phyloP scores from a whole-genome alignment of 2,113 vertebrate species.

The Poeciliopsis prolifica region DNA sequence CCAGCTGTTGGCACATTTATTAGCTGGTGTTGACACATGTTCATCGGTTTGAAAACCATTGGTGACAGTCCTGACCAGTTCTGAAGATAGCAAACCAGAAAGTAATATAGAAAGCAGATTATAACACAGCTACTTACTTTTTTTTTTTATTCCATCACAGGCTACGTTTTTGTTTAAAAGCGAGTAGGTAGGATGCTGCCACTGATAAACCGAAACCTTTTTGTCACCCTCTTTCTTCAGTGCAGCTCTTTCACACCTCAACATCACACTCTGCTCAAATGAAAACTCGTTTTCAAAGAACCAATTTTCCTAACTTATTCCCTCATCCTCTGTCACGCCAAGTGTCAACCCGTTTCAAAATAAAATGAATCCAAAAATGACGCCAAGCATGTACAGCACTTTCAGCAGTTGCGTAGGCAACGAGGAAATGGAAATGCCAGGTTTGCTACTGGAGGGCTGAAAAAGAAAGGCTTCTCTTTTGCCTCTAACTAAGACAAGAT shows the following conservation, averaged over 20 bases:
- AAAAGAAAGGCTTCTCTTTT: conserved; percentile 80
- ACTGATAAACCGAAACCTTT: conserved; percentile 1
- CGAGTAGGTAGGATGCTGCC: background rate
- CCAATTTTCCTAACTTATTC: conserved; percentile 49
- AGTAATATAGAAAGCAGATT: background rate
- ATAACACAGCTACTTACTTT: background rate
- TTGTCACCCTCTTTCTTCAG: conserved; percentile 10
- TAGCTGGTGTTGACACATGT: background rate
- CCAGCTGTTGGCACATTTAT: background rate
- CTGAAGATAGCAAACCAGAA: background rate
- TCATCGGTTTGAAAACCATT: background rate
- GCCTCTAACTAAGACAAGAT: conserved; percentile 35
- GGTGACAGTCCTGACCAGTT: background rate
- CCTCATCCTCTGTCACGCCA: conserved; percentile 32
- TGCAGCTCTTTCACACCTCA: conserved; percentile 15
- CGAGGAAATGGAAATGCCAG: conserved; percentile 87
- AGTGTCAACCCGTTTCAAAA: conserved; percentile 50
- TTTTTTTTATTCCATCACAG: too few species aligned
- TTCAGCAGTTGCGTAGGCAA: conserved; percentile 85
- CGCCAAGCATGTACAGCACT: conserved; percentile 81
- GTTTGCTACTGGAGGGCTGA: conserved; percentile 84
- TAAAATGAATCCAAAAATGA: conserved; percentile 54
- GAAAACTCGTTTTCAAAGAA: conserved; percentile 55
- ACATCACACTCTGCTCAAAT: conserved; percentile 31
- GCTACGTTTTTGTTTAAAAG: background rate